phyloP scores from a whole-genome alignment of 2,113 vertebrate species.

The Vireo altiloquus region DNA sequence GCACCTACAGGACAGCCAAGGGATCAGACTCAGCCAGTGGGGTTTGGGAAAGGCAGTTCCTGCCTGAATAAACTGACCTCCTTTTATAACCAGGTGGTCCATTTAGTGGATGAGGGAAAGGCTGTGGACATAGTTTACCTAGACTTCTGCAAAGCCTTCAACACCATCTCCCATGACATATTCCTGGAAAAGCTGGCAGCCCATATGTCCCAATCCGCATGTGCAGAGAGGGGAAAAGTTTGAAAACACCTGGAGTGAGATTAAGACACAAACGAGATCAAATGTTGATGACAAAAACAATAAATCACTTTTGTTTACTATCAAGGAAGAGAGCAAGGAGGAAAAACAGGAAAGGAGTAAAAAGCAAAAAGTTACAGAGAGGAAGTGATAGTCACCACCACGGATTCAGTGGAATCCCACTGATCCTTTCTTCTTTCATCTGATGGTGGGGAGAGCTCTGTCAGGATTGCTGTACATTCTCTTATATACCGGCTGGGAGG shows the following conservation, averaged over 20 bases:
- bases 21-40: neutral
- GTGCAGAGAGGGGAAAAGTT: neutral
- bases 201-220: neutral
- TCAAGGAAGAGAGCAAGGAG: neutral
- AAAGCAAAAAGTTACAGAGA: neutral
- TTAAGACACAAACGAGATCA: neutral
- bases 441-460: accelerated
- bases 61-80: neutral
- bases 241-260: neutral
- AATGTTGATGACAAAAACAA: neutral
- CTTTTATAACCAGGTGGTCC: neutral
- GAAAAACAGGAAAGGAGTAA: neutral
- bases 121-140: neutral
- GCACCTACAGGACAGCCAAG: neutral
- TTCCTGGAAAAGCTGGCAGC: neutral
- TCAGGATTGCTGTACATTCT: accelerated
- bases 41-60: neutral
- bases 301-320: neutral
- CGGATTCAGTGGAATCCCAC: accelerated
- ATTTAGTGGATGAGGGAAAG: neutral
- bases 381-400: neutral
- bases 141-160: neutral
- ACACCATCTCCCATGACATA: neutral
- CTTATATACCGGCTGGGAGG: neutral
- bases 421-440: neutral